These are phyloP conservation scores for Ylistrum balloti DNA, from an alignment of 1,140 invertebrate genomes.

Conservation along the genomic window DNA sequence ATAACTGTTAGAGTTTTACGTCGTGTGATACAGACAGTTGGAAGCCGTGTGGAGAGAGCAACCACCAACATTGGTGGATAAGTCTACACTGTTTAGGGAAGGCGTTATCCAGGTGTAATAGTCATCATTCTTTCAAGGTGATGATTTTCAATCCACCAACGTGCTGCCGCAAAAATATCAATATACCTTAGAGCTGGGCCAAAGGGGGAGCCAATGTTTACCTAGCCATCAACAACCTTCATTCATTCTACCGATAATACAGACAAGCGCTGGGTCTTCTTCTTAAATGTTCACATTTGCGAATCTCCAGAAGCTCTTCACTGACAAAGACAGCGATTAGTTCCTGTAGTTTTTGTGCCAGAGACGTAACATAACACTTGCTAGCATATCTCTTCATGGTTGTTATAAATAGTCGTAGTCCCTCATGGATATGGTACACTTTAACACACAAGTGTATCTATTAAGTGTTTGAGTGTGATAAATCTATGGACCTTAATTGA, in stretches of 20 bases:
- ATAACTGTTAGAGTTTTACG: not conserved
- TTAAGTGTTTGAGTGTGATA: not conserved
- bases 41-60: not conserved
- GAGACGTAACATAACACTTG: not conserved
- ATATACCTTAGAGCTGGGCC: not conserved
- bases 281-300: not conserved
- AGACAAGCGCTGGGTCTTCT: not conserved
- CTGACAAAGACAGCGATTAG: not conserved
- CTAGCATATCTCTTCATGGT: not conserved
- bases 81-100: not conserved
- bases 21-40: not conserved
- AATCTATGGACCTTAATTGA: not conserved
- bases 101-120: slow-evolving; percentile 15
- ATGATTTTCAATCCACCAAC: not conserved
- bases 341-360: not conserved
- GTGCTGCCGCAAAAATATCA: not conserved
- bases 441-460: slow-evolving; percentile 7
- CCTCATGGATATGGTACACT: not conserved
- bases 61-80: not conserved
- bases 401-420: not conserved
- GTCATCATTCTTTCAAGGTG: slow-evolving; percentile 17
- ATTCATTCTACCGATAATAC: not conserved
- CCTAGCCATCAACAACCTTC: not conserved
- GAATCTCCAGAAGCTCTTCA: not conserved
- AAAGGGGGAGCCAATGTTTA: not conserved